Base-by-base conservation (phyloP, 2,888 invertebrate genomes). In the Hoplodrina blanda region DNA sequence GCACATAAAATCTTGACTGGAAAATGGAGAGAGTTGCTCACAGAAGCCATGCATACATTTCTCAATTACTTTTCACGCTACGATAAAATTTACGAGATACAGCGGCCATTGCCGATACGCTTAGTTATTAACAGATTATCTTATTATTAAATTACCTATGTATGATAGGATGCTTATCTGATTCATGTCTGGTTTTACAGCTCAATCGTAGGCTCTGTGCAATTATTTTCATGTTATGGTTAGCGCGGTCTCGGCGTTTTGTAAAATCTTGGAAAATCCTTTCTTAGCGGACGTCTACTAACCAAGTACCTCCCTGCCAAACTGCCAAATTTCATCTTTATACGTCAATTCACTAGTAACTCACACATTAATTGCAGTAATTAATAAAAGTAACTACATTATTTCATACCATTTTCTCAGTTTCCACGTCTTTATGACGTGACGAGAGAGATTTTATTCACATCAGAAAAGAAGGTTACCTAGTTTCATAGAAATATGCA, bases 181-280 rank as follows among this genome's bases (percentile, higher is more conserved):
- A 25, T 44, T 30, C 3, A 7, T 11, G 41, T 33, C 54, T 50
- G 19, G 53, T 54, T 74, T 68, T 69, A 59, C 64, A 69, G 54
- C 61, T 78, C 73, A 57, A 54, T 77, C 37, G 20, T 49, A 53
- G n/a, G 33, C 54, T 63, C n/a, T 30, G 8, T 30, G 55, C 52
- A 69, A 62, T 79, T 68, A 76, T 61, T 52, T 73, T 54, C 33
- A 17, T 53, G 72, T 64, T 71, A 62, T 55, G 13, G 54, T 44
- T 79, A 61, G 61, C 44, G 44, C 30, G 15, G 55, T 52, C 50
- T 61, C 6, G 8, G 55, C 49, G 13, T n/a, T n/a, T n/a, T n/a
- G 25, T 25, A 2, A 2, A 25, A 25, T 25, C 2, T 25, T 25
- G 25, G 25, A 2, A 25, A 25, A 25, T 25, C 25, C 25, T 1